Base-by-base conservation (phyloP, 2,113 vertebrate genomes). In the Gymnocephalus cernua region DNA sequence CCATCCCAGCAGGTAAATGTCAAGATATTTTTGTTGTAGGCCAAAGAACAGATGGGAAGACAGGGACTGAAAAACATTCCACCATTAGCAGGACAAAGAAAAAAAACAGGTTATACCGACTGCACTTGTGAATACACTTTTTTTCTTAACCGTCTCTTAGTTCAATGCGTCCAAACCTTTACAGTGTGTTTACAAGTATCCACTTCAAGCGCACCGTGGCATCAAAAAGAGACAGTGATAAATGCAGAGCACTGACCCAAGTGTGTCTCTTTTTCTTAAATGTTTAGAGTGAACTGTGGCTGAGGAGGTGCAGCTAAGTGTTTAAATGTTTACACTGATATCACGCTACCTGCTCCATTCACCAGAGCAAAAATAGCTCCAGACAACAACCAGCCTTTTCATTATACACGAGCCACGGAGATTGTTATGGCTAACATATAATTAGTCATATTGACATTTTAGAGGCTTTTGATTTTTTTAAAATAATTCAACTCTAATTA, bases 261-360 rank as follows among this genome's bases (percentile, higher is more conserved):
- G 56, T 59, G 65, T 72, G 68, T 41, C 65, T 66, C 48, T 84
- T 41, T 41, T 41, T 41, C 38, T 85, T 25, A 41, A 79, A 74
- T 72, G 83, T 90, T 87, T 74, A 83, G 56, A 86, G 71, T 50
- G 44, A 74, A 57, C 78, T n/a, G 51, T 66, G 66, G 16, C 19
- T 6, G 51, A 66, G 57, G 68, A 58, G 48, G n/a, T 14, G 61
- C 51, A 62, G 51, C 32, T 15, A 25, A 57, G 58, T 41, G 51
- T 77, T 79, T 27, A 66, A 84, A 70, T 86, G 75, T 88, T 86
- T 84, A 68, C 69, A 87, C 63, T 74, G 29, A 62, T 47, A 80
- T 75, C 64, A 66, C 62, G 62, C 66, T n/a, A 80, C 68, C 69
- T 64, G 58, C 29, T 45, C 21, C 11, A 57, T 23, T 71, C 53